Base-by-base conservation (phyloP, 2,113 vertebrate genomes). In the Egretta garzetta region DNA sequence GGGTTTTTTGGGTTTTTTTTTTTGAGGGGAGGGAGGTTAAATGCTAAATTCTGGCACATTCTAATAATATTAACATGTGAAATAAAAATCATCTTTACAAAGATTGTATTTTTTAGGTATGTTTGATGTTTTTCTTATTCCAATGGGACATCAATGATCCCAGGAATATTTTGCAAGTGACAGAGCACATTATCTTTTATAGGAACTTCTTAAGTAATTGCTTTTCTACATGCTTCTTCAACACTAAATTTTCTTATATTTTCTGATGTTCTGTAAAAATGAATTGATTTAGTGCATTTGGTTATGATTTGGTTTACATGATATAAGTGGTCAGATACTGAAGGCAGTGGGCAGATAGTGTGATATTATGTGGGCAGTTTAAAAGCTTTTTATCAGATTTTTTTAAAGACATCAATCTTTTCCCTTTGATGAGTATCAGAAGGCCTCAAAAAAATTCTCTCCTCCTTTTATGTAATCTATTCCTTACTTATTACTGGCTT, bases 1-100 rank as follows among this genome's bases (percentile, higher is more conserved):
- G 16, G 16, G 2, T 37, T 56, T 56, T 49, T 64, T 73, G n/a
- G n/a, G n/a, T n/a, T n/a, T n/a, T n/a, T n/a, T n/a, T n/a, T n/a
- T n/a, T 16, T 6, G 4, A 4, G 2, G 7, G 20, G 14, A 7
- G 1, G 4, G 7, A 7, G 10, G 3, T 49, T 24, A 59, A 79
- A 32, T 67, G 30, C 4, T 49, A 55, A 55, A 49, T 50, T 67
- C 19, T 52, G 55, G 6, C 10, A 56, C 7, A 30, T 56, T 80
- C 35, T 63, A 47, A 39, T 43, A 83, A 23, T 10, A 55, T 5
- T 7, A 49, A 12, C 16, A 76, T 4, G 15, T 70, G 12, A 84
- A 53, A 53, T 52, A 63, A 53, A 88, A 79, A 50, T 56, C 0
- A 10, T 41, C 8, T 8, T 82, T 72, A n/a, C 2, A 45, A 32